Percentiles rank a stretch among this genome's conserved stretches.
phyloP scores from a whole-genome alignment of 1,140 invertebrate species.

The Heliconius congener region DNA sequence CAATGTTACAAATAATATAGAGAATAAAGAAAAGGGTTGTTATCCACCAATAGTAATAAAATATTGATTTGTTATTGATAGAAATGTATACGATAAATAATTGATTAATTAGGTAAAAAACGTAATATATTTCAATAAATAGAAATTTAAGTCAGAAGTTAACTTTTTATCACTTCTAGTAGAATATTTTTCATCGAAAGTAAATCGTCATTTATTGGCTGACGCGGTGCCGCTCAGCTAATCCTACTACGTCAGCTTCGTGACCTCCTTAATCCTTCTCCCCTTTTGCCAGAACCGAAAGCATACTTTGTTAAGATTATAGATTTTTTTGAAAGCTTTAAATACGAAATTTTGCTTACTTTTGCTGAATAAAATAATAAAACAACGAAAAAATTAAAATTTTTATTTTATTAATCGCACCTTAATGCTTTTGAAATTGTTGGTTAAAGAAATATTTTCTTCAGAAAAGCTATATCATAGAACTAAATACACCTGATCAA shows the following conservation, averaged over 20 bases:
- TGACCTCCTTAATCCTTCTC: constrained; percentile 75
- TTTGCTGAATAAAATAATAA: not conserved
- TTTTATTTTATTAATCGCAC: not conserved
- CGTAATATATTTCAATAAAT: not conserved
- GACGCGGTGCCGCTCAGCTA: constrained; percentile 59
- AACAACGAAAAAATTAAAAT: not conserved
- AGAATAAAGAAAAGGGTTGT: too few relatives aligned
- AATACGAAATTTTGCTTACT: constrained; percentile 43
- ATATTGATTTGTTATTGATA: too few relatives aligned
- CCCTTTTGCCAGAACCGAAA: constrained; percentile 58
- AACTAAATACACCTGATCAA: not conserved
- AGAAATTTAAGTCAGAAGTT: not conserved
- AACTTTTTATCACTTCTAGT: constrained; percentile 24
- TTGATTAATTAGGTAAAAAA: too few relatives aligned
- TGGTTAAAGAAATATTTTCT: not conserved
- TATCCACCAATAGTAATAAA: too few relatives aligned
- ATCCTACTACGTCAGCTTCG: constrained; percentile 71
- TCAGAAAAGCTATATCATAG: not conserved
- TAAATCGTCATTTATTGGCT: constrained; percentile 67
- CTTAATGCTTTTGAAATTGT: not conserved
- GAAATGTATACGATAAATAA: too few relatives aligned
- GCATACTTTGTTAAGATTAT: constrained; percentile 59
- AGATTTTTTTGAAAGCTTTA: constrained; percentile 52
- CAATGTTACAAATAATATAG: too few relatives aligned
- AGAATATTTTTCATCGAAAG: constrained; percentile 23